Evolutionary conservation across 2,888 invertebrate species (phyloP), one percentile per base, ranked within the genome.

Genomic region (Hirtodrosophila cameraria): DNA sequence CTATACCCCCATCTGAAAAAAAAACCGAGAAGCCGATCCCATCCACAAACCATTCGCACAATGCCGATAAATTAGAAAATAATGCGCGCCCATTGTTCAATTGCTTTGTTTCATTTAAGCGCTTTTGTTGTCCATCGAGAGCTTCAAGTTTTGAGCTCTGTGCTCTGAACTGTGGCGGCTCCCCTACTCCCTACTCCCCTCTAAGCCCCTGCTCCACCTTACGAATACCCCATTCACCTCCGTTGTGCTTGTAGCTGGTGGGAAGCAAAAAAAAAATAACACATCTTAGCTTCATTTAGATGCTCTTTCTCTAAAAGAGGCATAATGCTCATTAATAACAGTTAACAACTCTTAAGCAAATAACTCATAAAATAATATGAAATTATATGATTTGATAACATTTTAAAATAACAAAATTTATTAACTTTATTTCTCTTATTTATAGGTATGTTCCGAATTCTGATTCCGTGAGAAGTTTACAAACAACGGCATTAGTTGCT

Each of bases 1-100:
- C 18, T 3, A 18, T 18, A 18, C 5, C 3, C 55, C 39, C 28
- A 58, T 16, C 43, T 27, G 42, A 62, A 66, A 66, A 55, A 39
- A 62, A 66, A 60, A 61, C 46, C 15, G 57, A 57, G 63, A 33
- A 69, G 55, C 78, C 81, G 69, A 79, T 72, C 82, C 79, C 69
- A 63, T 57, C 46, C 55, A n/a, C 27, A 63, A 64, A 49, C 43
- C 54, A 55, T 61, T 61, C 62, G 62, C 58, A 74, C 71, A 87
- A 87, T 87, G 86, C 75, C 79, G 78, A 86, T 87, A 87, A 87
- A 87, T 87, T 87, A 87, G 88, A 88, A 83, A 80, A 88, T 87
- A 87, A 87, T 87, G 86, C 82, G 87, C 79, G 58, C 66, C 85
- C 87, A 88, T 87, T 88, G 87, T 88, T 74, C 77, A 74, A 35